These are phyloP conservation scores for Chrysolophus pictus DNA, from an alignment of 2,797 vertebrate genomes.

Conservation along the genomic window DNA sequence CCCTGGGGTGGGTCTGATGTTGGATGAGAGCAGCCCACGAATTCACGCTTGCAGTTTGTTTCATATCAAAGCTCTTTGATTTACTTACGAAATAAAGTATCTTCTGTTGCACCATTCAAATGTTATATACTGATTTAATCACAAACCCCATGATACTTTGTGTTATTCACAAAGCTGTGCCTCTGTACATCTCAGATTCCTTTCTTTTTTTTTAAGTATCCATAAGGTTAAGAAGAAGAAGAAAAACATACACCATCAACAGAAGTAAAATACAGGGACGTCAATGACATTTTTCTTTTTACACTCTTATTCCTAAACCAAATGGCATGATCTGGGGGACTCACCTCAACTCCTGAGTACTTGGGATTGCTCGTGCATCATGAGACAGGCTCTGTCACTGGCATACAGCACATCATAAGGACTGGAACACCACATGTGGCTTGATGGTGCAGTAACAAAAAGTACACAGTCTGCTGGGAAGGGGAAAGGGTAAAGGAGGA, in stretches of 20 bases:
- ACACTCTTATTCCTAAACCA: not conserved
- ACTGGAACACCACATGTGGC: not conserved
- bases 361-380: not conserved
- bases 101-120: slow-evolving; percentile 41
- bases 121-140: slow-evolving; percentile 68
- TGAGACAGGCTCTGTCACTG: not conserved
- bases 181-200: not conserved
- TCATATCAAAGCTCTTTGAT: not conserved
- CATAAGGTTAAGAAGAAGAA: not conserved
- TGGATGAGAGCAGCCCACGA: not conserved
- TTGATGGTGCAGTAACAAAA: not conserved
- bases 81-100: slow-evolving; percentile 51
- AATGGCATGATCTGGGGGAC: not conserved
- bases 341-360: not conserved
- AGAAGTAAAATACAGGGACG: not conserved
- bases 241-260: not conserved
- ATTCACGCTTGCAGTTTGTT: not conserved
- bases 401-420: not conserved
- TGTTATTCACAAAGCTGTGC: not conserved
- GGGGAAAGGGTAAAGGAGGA: not conserved
- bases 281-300: not conserved
- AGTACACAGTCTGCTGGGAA: not conserved
- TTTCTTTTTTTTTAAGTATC: not conserved
- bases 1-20: not conserved
- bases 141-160: not conserved